Base-by-base conservation (phyloP, 2,113 vertebrate species). In the Oncorhynchus clarkii region DNA sequence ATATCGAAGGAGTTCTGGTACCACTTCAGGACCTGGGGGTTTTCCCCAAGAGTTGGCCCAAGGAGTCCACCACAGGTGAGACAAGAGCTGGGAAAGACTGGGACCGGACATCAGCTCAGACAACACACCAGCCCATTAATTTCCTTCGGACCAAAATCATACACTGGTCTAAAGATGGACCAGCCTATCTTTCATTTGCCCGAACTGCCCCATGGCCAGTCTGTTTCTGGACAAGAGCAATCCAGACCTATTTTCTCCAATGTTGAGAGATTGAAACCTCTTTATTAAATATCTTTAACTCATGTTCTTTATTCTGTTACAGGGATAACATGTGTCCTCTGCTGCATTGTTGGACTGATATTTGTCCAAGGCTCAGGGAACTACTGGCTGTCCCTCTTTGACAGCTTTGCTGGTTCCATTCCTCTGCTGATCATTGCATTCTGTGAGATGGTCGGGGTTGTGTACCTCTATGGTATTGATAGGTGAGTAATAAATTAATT, bases 371-470 rank as follows among this genome's bases (percentile, higher is more conserved):
- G 91, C 0, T 97, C 96, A 2, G 96, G 96, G 51, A 96, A 95
- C 84, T 98, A 98, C 83, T 98, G 97, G 96, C 93, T 97, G 59
- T 89, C 93, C 5, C 87, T 98, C 1, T 94, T 98, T 85, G 96
- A 98, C 72, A 67, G 57, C 39, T 98, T 94, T 39, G 95, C 94
- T 7, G 96, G 94, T 67, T 98, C 96, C 69, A 95, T 97, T 74
- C 96, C 96, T 0, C 82, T 98, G 78, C 89, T 98, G 4, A 81
- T 97, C 57, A 90, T 96, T 20, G 96, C 95, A 20, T 96, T 98
- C 88, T 96, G 83, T 24, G 96, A 98, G 90, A 97, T 96, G 94
- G 84, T 97, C 75, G 75, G 94, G 0, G 95, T 98, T 0, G 92
- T 94, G 77, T 98, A 97, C 79, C 81, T 98, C 71, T 98, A 98